Conservation (phyloP, 2,888 invertebrate species). For the Drosophila borealis region DNA sequence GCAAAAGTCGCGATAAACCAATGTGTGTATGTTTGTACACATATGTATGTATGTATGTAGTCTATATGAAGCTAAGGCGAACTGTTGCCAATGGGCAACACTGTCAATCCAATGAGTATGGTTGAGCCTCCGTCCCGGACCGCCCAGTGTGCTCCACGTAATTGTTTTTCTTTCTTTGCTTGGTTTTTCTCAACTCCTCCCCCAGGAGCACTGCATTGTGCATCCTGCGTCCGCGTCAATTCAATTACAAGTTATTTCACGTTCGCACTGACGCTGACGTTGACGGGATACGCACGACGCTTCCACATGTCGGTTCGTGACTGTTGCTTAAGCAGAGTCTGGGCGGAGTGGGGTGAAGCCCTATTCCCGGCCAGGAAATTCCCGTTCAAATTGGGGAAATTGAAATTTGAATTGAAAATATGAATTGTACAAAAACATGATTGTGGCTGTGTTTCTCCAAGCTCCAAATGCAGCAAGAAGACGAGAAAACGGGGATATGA, state of each 20-base stretch:
- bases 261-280: conserved; percentile 43
- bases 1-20: conserved; percentile 42
- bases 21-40: not conserved
- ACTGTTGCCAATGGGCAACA: conserved; percentile 15
- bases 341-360: not conserved
- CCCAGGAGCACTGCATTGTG: conserved; percentile 45
- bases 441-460: conserved; percentile 14
- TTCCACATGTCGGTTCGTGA: conserved; percentile 34
- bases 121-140: conserved; percentile 41
- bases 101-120: conserved; percentile 13
- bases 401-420: conserved; percentile 74
- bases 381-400: conserved; percentile 70
- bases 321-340: conserved; percentile 4
- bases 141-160: conserved; percentile 63
- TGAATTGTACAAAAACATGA: conserved; percentile 56
- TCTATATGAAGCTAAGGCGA: not conserved
- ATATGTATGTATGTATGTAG: not conserved
- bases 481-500: not conserved
- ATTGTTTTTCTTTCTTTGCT: conserved; percentile 71
- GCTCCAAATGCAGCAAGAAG: conserved; percentile 1
- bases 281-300: conserved; percentile 51
- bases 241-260: conserved; percentile 71
- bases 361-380: conserved; percentile 66
- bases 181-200: conserved; percentile 33
- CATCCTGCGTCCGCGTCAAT: conserved; percentile 72